These are phyloP conservation scores for Tragopan temminckii DNA, from an alignment of 2,797 vertebrate genomes.

Conservation along the genomic window DNA sequence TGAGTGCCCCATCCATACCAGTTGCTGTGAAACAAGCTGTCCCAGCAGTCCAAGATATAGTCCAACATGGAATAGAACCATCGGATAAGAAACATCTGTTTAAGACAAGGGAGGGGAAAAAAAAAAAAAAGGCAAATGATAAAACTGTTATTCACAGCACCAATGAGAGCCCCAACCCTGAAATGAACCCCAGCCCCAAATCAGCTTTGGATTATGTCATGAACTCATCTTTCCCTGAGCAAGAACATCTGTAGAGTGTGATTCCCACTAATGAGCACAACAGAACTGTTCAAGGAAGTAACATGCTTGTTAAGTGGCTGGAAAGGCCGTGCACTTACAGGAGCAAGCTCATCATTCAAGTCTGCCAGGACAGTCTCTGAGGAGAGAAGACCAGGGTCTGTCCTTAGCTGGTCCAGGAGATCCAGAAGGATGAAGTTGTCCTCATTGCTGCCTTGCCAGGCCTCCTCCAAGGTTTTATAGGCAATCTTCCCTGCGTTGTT, in stretches of 20 bases:
- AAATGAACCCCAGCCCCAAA: not conserved
- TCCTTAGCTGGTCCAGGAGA: constrained; percentile 89
- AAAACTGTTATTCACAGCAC: not conserved
- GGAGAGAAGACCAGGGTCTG: constrained; percentile 89
- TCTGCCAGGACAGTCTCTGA: constrained; percentile 89
- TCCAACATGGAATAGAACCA: constrained; percentile 90
- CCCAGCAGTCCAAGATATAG: constrained; percentile 89
- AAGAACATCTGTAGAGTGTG: not conserved
- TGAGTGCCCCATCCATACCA: constrained; percentile 82
- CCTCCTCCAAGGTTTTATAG: constrained; percentile 86
- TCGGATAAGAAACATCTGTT: constrained; percentile 91
- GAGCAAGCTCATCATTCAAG: constrained; percentile 93
- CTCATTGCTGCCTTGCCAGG: constrained; percentile 92
- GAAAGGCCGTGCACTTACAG: constrained; percentile 79
- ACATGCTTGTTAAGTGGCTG: accelerated
- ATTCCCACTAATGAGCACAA: not conserved
- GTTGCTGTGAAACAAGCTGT: constrained; percentile 93
- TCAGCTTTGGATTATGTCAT: accelerated
- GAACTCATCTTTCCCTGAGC: not conserved
- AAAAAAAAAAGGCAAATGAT: not conserved
- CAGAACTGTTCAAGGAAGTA: not conserved
- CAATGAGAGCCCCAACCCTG: accelerated
- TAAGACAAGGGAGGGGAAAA: not conserved
- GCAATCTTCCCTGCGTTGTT: constrained; percentile 88
- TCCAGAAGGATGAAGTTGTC: constrained; percentile 90